Percentiles rank a stretch among this genome's conserved stretches.
These are phyloP conservation scores for Lepidonotus clava DNA, from an alignment of 2,888 invertebrate species.

Conservation along the genomic window DNA sequence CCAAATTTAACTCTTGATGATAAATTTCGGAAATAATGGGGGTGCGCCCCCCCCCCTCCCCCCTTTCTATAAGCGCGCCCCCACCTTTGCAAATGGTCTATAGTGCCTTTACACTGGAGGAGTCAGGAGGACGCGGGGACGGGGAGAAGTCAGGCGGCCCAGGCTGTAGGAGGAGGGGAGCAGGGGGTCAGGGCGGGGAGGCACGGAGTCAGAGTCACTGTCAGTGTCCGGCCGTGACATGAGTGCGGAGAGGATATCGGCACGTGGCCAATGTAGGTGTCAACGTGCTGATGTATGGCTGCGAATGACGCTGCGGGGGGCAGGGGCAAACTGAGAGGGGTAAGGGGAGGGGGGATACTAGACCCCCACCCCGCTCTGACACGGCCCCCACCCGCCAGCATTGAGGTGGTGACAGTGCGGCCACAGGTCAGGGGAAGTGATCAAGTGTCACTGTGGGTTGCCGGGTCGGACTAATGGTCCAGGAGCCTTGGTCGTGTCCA, in stretches of 20 bases:
- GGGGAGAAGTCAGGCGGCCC: not conserved
- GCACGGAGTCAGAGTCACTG: slow-evolving; percentile 30
- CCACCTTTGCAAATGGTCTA: too few relatives aligned
- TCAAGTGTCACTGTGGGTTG: slow-evolving; percentile 38
- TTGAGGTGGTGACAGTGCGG: slow-evolving; percentile 35
- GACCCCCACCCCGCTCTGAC: not conserved
- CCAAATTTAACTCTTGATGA: too few relatives aligned
- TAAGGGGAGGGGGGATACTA: not conserved
- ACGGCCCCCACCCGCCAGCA: not conserved
- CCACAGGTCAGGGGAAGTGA: slow-evolving; percentile 49
- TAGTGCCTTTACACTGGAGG: too few relatives aligned
- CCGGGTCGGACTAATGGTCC: slow-evolving; percentile 41
- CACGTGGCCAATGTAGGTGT: slow-evolving; percentile 48
- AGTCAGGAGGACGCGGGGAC: not conserved
- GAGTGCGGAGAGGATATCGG: slow-evolving; percentile 2
- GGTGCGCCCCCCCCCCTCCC: not conserved
- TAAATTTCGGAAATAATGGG: too few relatives aligned
- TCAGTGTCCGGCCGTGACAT: slow-evolving; percentile 39
- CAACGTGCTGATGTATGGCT: slow-evolving; percentile 14
- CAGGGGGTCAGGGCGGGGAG: slow-evolving; percentile 13
- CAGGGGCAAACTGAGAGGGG: slow-evolving; percentile 1
- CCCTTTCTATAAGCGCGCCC: not conserved
- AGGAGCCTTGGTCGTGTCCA: slow-evolving; percentile 14
- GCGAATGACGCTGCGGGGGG: not conserved
- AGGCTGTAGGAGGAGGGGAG: not conserved